Conservation (phyloP, 1,140 invertebrate species). For the Nephotettix cincticeps region DNA sequence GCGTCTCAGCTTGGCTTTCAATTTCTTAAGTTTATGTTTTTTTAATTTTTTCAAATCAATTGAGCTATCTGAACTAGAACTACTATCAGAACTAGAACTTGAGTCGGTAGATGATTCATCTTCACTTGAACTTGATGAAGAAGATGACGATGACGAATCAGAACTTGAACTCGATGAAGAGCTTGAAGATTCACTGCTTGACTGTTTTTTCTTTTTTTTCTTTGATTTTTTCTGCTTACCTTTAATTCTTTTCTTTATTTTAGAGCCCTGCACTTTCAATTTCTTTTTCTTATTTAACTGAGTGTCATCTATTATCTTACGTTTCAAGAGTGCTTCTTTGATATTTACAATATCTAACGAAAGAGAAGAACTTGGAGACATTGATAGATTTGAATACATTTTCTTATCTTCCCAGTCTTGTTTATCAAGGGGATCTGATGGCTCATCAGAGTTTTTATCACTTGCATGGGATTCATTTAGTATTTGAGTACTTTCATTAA, state of each 20-base stretch:
- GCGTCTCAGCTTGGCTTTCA: constrained; percentile 20
- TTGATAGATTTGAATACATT: constrained; percentile 12
- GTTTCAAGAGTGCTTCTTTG: constrained; percentile 10
- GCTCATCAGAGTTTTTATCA: background rate
- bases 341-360: background rate
- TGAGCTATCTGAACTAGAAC: constrained; percentile 30
- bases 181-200: constrained; percentile 23
- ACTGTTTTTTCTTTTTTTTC: constrained; percentile 24
- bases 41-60: constrained; percentile 28
- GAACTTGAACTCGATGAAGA: constrained; percentile 21
- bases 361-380: background rate
- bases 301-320: background rate
- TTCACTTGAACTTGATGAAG: constrained; percentile 23
- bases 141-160: constrained; percentile 14
- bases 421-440: background rate
- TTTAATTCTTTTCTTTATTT: constrained; percentile 29
- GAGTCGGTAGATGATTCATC: constrained; percentile 13
- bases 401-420: constrained; percentile 14
- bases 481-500: background rate
- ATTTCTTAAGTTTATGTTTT: constrained; percentile 26
- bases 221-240: constrained; percentile 19
- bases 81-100: constrained; percentile 23
- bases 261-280: constrained; percentile 15
- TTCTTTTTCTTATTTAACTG: constrained; percentile 20
- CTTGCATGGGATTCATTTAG: background rate